Conservation (phyloP, 2,888 invertebrate species). For the Microchrysa polita region DNA sequence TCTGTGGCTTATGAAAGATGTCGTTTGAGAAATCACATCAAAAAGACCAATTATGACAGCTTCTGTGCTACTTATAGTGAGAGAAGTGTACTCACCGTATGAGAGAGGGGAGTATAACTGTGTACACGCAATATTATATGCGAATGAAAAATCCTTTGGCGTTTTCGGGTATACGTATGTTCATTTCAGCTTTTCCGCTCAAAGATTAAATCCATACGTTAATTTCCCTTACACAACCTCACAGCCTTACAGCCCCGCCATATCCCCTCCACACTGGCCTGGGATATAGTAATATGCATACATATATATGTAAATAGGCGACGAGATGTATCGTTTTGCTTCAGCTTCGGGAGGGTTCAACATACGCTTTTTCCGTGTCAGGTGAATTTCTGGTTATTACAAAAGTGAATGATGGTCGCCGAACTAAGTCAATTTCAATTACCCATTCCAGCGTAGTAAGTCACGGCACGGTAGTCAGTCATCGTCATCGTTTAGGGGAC, state of each 20-base stretch:
- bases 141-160: background rate
- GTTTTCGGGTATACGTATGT: background rate
- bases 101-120: too few relatives aligned
- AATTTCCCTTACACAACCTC: background rate
- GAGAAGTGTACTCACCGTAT: background rate
- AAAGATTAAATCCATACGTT: background rate
- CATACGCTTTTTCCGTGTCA: background rate
- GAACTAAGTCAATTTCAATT: constrained; percentile 26
- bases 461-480: too few relatives aligned
- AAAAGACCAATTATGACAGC: constrained; percentile 41
- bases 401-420: constrained; percentile 17
- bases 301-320: too few relatives aligned
- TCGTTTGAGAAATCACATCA: constrained; percentile 26
- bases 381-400: constrained; percentile 13
- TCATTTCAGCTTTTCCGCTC: background rate
- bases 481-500: too few relatives aligned
- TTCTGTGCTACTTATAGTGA: constrained; percentile 7
- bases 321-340: background rate
- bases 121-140: background rate
- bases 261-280: too few relatives aligned
- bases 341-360: too few relatives aligned
- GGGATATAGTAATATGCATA: too few relatives aligned
- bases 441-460: constrained; percentile 12
- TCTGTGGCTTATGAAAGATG: too few relatives aligned
- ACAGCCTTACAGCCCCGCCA: too few relatives aligned